These are phyloP conservation scores for Anguilla megastoma DNA, from an alignment of 2,797 vertebrate species.

Conservation along the genomic window DNA sequence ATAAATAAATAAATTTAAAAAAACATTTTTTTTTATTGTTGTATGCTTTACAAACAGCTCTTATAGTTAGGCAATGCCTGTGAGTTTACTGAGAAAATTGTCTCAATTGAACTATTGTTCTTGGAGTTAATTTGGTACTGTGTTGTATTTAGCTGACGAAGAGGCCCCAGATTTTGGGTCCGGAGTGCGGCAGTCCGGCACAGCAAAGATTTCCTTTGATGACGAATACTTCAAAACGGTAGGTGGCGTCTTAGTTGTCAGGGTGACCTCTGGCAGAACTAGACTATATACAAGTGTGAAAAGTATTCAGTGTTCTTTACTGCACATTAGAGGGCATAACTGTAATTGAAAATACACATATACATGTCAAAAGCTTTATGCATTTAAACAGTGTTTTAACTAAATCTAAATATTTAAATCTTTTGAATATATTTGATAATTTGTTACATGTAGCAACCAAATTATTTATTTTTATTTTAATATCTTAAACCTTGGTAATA, in stretches of 20 bases:
- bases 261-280: neutral
- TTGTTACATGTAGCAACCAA: too few species aligned
- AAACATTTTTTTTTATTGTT: neutral
- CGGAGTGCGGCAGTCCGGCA: slow-evolving; percentile 95
- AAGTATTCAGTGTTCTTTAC: neutral
- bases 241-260: slow-evolving; percentile 34
- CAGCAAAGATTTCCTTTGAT: slow-evolving; percentile 97
- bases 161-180: slow-evolving; percentile 98
- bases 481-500: too few species aligned
- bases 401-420: neutral
- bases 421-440: neutral
- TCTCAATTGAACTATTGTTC: neutral
- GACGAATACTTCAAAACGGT: slow-evolving; percentile 97
- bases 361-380: neutral
- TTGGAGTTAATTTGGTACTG: neutral
- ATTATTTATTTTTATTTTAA: too few species aligned
- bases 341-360: neutral
- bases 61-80: neutral
- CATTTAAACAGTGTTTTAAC: too few species aligned
- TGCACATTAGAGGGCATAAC: neutral
- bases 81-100: neutral
- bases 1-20: neutral
- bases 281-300: neutral
- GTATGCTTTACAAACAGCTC: neutral
- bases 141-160: slow-evolving; percentile 81